Evolutionary conservation across 2,797 vertebrate genomes (phyloP).

Genomic region (Artibeus jamaicensis): DNA sequence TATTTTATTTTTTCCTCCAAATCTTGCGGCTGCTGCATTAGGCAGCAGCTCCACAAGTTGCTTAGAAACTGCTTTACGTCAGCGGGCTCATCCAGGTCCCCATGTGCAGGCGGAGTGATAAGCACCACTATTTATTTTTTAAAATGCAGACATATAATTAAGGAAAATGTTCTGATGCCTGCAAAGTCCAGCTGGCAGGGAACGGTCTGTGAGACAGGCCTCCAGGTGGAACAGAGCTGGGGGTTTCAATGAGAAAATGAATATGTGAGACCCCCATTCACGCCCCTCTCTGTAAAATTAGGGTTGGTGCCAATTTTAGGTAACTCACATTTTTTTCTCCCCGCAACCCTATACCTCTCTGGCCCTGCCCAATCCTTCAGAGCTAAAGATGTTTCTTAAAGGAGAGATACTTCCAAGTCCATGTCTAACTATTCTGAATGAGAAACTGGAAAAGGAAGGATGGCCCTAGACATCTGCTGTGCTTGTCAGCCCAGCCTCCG

Average conservation of each 20-base stretch:
- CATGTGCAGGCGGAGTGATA: conserved; percentile 77
- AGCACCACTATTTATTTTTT: conserved; percentile 71
- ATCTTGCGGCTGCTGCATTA: conserved; percentile 37
- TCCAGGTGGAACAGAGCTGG: background rate
- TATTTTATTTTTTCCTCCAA: conserved; percentile 67
- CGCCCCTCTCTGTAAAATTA: background rate
- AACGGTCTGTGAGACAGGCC: background rate
- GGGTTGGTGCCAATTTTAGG: background rate
- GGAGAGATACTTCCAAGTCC: background rate
- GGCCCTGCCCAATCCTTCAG: background rate
- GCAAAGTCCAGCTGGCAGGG: conserved; percentile 19
- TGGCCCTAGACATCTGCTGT: too few species aligned
- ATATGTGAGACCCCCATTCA: background rate
- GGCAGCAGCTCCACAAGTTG: conserved; percentile 69
- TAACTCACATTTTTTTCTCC: background rate
- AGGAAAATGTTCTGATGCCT: conserved; percentile 52
- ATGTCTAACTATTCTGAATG: background rate
- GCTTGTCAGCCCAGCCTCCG: background rate
- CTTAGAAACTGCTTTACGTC: conserved; percentile 74
- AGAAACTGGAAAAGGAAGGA: background rate
- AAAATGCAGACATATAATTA: conserved; percentile 75
- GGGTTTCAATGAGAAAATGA: conserved; percentile 28
- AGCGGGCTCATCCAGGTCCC: conserved; percentile 72
- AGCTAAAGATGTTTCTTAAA: background rate
- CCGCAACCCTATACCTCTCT: background rate